Evolutionary conservation across 2,113 vertebrate species (phyloP).

Genomic region (Oplegnathus fasciatus): DNA sequence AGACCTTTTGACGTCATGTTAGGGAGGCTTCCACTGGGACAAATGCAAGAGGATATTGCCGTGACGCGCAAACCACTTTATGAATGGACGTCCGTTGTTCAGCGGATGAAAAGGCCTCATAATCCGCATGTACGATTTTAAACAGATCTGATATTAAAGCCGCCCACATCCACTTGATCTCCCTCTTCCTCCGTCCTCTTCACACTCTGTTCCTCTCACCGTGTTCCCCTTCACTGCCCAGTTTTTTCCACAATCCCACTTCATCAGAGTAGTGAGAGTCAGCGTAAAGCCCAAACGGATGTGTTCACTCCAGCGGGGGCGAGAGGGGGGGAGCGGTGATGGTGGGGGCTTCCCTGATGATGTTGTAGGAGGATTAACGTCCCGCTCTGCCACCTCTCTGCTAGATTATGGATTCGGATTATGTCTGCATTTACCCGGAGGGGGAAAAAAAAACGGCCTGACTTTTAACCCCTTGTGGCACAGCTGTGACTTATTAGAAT

Average conservation of each 20-base stretch:
- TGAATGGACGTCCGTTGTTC: constrained; percentile 62
- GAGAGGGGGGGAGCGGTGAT: background rate
- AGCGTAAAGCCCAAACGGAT: constrained; percentile 63
- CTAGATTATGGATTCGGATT: constrained; percentile 73
- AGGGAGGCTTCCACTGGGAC: constrained; percentile 22
- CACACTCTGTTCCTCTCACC: background rate
- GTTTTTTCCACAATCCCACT: constrained; percentile 38
- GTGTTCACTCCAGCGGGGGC: constrained; percentile 54
- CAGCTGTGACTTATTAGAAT: constrained; percentile 28
- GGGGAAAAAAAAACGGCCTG: background rate
- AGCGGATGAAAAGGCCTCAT: constrained; percentile 56
- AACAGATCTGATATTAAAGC: constrained; percentile 53
- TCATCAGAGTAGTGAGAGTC: constrained; percentile 16
- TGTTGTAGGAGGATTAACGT: constrained; percentile 60
- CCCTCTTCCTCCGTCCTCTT: background rate
- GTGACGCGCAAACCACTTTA: constrained; percentile 52
- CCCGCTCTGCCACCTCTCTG: constrained; percentile 51
- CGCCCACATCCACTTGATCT: constrained; percentile 34
- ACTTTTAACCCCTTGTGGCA: constrained; percentile 25
- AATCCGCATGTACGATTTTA: constrained; percentile 28
- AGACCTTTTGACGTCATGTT: constrained; percentile 39
- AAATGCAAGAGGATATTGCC: constrained; percentile 29
- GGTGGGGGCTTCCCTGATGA: constrained; percentile 62
- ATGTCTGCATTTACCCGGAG: constrained; percentile 49
- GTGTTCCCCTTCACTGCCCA: background rate